Evolutionary conservation across 2,888 invertebrate genomes (phyloP).

Genomic region (Charanyca ferruginea): DNA sequence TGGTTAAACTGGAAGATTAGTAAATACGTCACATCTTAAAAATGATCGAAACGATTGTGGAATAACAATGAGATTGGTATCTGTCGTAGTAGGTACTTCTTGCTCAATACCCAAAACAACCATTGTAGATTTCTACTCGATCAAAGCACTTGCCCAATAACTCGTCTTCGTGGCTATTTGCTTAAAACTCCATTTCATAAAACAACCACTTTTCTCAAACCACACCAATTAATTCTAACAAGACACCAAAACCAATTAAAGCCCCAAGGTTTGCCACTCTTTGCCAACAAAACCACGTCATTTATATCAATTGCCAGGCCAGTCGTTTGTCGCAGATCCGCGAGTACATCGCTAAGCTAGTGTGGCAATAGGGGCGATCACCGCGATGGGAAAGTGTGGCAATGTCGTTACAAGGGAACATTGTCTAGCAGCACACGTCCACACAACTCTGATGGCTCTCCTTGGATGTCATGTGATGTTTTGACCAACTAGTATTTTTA

Average conservation of each 20-base stretch:
- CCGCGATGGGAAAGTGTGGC: conserved; percentile 48
- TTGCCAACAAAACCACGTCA: conserved; percentile 52
- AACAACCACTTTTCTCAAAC: conserved; percentile 25
- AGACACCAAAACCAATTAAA: conserved; percentile 51
- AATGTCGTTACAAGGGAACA: conserved; percentile 18
- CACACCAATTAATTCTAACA: conserved; percentile 44
- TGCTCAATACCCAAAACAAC: background rate
- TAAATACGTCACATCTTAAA: conserved; percentile 22
- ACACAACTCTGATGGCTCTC: conserved; percentile 29
- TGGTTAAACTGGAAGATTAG: conserved; percentile 32
- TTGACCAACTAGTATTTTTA: conserved; percentile 12
- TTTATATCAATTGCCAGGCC: conserved; percentile 53
- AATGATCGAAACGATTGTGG: conserved; percentile 18
- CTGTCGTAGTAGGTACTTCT: background rate
- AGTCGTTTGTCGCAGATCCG: conserved; percentile 44
- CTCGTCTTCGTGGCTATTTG: background rate
- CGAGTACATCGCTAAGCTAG: conserved; percentile 23
- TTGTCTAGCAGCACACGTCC: conserved; percentile 40
- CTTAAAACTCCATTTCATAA: conserved; percentile 15
- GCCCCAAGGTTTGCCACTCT: conserved; percentile 36
- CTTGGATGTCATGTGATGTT: conserved; percentile 20
- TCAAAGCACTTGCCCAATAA: conserved; percentile 7
- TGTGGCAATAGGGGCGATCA: conserved; percentile 46
- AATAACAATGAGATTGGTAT: conserved; percentile 24
- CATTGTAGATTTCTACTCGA: background rate